Conservation (phyloP, 2,113 vertebrate species). For the Serilophus lunatus region DNA sequence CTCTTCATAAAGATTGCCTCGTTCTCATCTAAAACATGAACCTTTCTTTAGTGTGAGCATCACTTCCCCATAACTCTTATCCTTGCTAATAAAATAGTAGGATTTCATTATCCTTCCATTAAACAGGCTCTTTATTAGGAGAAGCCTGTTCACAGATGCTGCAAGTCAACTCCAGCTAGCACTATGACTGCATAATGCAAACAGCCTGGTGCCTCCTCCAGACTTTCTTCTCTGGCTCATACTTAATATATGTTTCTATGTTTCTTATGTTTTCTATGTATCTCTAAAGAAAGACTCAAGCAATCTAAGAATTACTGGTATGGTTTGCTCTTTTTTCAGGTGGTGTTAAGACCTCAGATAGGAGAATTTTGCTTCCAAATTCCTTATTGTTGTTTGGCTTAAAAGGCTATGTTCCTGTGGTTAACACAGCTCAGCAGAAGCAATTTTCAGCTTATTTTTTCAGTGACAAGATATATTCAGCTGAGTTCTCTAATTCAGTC, state of each 20-base stretch:
- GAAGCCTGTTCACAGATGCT: slow-evolving; percentile 42
- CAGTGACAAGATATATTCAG: neutral
- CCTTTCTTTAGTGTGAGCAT: neutral
- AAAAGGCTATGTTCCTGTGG: neutral
- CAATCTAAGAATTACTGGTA: neutral
- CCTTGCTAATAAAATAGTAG: neutral
- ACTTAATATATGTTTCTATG: neutral
- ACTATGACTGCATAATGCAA: slow-evolving; percentile 5
- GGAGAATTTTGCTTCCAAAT: neutral
- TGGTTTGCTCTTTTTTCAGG: neutral
- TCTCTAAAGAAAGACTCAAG: neutral
- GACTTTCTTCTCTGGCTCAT: neutral
- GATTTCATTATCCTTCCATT: slow-evolving; percentile 1
- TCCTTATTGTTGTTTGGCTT: neutral
- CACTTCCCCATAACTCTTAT: neutral
- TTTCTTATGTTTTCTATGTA: no score
- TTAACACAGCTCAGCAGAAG: neutral
- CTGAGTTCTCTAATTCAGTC: neutral
- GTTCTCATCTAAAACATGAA: neutral
- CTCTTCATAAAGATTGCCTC: neutral
- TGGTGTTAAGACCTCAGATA: neutral
- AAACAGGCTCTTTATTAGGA: neutral
- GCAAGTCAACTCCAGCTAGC: slow-evolving; percentile 21
- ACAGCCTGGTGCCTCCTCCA: slow-evolving; percentile 43
- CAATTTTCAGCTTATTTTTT: neutral